These are phyloP conservation scores for Cebus imitator DNA, from an alignment of 2,113 vertebrate species.

Conservation along the genomic window DNA sequence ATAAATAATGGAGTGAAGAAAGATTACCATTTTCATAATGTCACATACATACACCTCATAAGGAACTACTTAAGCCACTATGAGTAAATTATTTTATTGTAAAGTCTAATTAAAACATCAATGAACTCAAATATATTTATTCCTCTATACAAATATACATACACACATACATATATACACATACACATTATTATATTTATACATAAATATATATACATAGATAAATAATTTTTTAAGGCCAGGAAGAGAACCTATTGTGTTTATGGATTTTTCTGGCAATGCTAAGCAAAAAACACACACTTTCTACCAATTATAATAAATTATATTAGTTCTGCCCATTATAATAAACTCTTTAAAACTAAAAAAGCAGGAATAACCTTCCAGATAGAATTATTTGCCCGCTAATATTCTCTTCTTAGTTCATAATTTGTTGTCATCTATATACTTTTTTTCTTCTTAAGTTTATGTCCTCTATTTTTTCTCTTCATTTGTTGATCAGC, in stretches of 20 bases:
- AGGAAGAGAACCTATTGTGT: neutral
- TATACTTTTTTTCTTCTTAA: neutral
- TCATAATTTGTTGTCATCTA: neutral
- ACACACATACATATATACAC: neutral
- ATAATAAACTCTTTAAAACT: constrained; percentile 24
- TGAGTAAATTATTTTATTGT: neutral
- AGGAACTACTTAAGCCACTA: neutral
- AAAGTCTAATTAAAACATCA: neutral
- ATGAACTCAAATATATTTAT: constrained; percentile 7
- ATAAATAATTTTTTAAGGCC: constrained; percentile 1
- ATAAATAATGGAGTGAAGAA: neutral
- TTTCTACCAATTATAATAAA: constrained; percentile 28
- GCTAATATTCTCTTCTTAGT: neutral
- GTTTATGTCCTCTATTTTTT: neutral
- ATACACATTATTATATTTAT: neutral
- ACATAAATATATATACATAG: neutral
- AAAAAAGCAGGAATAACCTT: neutral
- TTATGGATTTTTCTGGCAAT: neutral
- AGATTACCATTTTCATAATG: neutral
- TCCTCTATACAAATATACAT: neutral
- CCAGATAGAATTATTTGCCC: constrained; percentile 8
- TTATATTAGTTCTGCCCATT: neutral
- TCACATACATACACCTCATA: neutral
- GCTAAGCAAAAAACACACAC: neutral
- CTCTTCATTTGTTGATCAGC: neutral